A percentile compares a stretch with the other conserved stretches of the same genome.
These are phyloP conservation scores for Solen grandis DNA, from an alignment of 1,140 invertebrate species.

Conservation along the genomic window DNA sequence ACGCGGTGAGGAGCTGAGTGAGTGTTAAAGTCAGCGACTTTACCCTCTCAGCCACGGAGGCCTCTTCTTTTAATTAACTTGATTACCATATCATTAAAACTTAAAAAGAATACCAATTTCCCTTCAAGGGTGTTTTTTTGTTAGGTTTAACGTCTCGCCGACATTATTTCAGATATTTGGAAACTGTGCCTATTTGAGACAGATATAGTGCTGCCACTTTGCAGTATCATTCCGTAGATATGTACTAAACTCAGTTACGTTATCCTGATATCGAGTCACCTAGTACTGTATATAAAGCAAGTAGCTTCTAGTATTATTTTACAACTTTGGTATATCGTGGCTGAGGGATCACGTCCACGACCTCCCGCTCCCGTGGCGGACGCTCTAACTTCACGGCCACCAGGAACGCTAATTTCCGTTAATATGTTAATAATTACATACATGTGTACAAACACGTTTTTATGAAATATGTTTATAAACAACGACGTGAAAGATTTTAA, in stretches of 20 bases:
- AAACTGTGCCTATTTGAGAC: not conserved
- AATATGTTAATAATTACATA: no score
- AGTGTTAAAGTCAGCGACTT: not conserved
- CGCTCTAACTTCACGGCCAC: not conserved
- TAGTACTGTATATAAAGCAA: no score
- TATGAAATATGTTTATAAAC: no score
- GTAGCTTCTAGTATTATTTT: no score
- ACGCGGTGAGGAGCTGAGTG: not conserved
- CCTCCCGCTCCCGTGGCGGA: not conserved
- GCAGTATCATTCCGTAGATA: not conserved
- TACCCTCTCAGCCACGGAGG: not conserved
- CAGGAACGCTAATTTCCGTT: not conserved
- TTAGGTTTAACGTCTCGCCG: not conserved
- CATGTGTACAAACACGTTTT: no score
- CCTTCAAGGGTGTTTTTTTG: not conserved
- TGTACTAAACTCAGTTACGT: not conserved
- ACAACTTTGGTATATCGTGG: not conserved
- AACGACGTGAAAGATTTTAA: no score
- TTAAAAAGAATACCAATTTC: no score
- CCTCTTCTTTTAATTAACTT: no score
- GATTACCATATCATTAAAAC: no score
- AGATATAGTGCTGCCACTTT: not conserved
- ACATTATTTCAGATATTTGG: not conserved
- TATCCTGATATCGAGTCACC: not conserved
- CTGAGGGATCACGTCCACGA: not conserved